These are phyloP conservation scores for Drosophila atroscutellata DNA, from an alignment of 2,888 invertebrate genomes.

Conservation along the genomic window DNA sequence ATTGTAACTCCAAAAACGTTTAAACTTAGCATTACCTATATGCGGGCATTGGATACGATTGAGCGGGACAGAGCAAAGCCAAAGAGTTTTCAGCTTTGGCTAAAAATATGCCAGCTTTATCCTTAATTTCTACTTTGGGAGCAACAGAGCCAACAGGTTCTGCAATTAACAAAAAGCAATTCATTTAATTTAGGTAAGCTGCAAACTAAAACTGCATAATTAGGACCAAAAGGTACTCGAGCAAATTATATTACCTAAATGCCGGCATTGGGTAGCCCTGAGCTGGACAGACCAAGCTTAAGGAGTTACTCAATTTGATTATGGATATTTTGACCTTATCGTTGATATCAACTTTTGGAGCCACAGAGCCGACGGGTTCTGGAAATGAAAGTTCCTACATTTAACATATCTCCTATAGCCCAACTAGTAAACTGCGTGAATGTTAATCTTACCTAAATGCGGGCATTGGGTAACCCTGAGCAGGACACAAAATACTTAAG, in stretches of 20 bases:
- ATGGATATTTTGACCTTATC: slow-evolving; percentile 84
- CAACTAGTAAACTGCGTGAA: slow-evolving; percentile 35
- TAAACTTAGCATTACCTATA: slow-evolving; percentile 85
- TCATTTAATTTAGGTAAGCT: neutral
- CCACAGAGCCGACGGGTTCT: slow-evolving; percentile 86
- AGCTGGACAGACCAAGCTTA: slow-evolving; percentile 89
- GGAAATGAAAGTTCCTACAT: slow-evolving; percentile 9
- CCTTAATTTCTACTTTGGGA: slow-evolving; percentile 89
- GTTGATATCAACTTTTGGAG: slow-evolving; percentile 87
- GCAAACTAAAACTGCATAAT: neutral
- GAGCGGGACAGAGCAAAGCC: slow-evolving; percentile 89
- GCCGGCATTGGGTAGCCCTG: slow-evolving; percentile 88
- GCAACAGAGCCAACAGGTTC: slow-evolving; percentile 86
- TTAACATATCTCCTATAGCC: neutral
- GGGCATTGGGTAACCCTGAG: slow-evolving; percentile 90
- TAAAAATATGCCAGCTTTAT: slow-evolving; percentile 83
- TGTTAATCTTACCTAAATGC: slow-evolving; percentile 85
- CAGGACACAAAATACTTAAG: slow-evolving; percentile 86
- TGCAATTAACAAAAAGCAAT: slow-evolving; percentile 59
- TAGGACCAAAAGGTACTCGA: slow-evolving; percentile 32
- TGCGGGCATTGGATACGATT: slow-evolving; percentile 88
- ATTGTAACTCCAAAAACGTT: neutral
- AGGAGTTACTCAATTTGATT: slow-evolving; percentile 78
- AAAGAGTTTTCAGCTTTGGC: slow-evolving; percentile 47
- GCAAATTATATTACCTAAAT: slow-evolving; percentile 63